Evolutionary conservation across 2,888 invertebrate genomes (phyloP), one percentile per base, ranked within the genome.

Genomic region (Nesidiocoris tenuis): DNA sequence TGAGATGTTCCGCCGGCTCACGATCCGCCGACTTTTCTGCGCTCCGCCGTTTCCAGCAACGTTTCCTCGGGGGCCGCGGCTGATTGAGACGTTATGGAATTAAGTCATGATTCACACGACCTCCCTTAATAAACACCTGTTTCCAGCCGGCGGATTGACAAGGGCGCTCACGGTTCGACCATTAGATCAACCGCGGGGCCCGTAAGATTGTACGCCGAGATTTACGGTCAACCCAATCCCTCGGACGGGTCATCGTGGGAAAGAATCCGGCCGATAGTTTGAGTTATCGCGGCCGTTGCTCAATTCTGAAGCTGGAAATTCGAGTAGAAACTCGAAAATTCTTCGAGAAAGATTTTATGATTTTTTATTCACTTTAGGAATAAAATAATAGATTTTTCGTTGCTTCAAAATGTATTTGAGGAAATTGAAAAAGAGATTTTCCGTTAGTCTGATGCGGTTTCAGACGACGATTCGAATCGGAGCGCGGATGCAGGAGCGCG

Each of bases 81-180:
- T 59, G 70, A 70, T 59, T 70, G 70, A 70, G 70, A 70, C 70
- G 70, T 70, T 70, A 70, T 70, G 70, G 59, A 70, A 70, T 70
- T 70, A 70, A 70, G 70, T 61, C 70, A 70, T 70, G 70, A 59
- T 70, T 70, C 70, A 70, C 70, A 70, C 70, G 70, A 70, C 70
- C 70, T 70, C 70, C 61, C 61, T 61, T 70, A 70, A 70, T 70
- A 70, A 70, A 70, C 70, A 70, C 70, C 70, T 70, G 70, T 70
- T 70, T 70, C 24, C 70, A 17, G 21, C 59, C 7, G 17, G 17
- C 17, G 59, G 54, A 70, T 70, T 70, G 70, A 70, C 70, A 70
- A 70, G 70, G 70, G 70, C 70, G 59, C 70, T 70, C 70, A 70
- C 70, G 70, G 70, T 61, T 22, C 70, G 25, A 59, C 70, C 70